Evolutionary conservation across 2,888 invertebrate genomes (phyloP), one percentile per base, ranked within the genome.

Genomic region (Drosophila flavopinicola): DNA sequence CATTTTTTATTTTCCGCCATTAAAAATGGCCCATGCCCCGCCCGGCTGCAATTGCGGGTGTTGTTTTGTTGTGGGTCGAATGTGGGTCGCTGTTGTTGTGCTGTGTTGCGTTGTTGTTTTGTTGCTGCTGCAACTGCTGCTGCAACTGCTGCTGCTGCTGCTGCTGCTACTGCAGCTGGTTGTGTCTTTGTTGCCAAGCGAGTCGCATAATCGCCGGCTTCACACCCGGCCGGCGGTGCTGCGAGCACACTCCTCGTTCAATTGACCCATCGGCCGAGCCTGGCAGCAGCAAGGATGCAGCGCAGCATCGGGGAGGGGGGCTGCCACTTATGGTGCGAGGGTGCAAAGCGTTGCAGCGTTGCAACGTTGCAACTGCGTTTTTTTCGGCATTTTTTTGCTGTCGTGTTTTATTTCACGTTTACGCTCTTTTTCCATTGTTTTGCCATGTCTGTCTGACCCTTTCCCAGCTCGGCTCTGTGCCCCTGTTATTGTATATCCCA

Each of bases 21-120:
- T 88, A 87, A 88, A 85, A 85, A 54, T 71, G 41, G 57, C 59
- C 75, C 61, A 56, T 54, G 66, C 67, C 45, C 35, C 38, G 17
- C 38, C 49, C 15, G 20, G 5, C 17, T 24, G 17, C 32, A 30
- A 17, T 41, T 17, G 39, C 41, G 58, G 73, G 59, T 51, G 63
- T 71, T 60, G 66, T 73, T 70, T 79, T 65, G 68, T 76, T 84
- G 77, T 76, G 85, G 78, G 79, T 78, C 79, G 88, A 88, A 88
- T 87, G 87, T 88, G 89, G 88, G 88, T 88, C 88, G 88, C 75
- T 78, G 48, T 61, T 70, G 20, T 72, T 13, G 29, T 42, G 60
- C 24, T 35, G 73, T 72, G 56, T 66, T 66, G 65, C 47, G 25
- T 23, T n/a, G n/a, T n/a, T n/a, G n/a, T n/a, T 53, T 17, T 32